A percentile compares a stretch with the other conserved stretches of the same genome.
Conservation (phyloP, 2,113 vertebrate genomes). For the Polypterus bichir region DNA sequence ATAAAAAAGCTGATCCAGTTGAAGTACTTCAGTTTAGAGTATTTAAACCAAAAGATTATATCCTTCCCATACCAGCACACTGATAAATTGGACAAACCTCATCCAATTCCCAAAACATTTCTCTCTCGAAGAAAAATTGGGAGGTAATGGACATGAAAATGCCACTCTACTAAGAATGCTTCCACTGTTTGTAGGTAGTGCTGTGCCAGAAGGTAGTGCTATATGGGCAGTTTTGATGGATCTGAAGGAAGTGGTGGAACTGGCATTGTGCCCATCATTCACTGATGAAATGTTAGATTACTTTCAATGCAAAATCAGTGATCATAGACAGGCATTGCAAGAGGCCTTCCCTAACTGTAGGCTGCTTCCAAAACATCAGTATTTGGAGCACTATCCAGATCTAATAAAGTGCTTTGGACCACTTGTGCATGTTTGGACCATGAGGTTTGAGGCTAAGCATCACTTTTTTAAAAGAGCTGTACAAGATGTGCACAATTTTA, state of each 20-base stretch:
- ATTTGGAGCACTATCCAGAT: background rate
- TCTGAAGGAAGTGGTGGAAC: conserved; percentile 1
- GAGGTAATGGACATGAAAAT: conserved; percentile 14
- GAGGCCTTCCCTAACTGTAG: background rate
- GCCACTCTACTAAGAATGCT: conserved; percentile 8
- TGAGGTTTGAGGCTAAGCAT: background rate
- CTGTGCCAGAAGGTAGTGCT: background rate
- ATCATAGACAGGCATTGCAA: conserved; percentile 1
- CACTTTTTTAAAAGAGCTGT: background rate
- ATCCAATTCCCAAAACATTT: conserved; percentile 2
- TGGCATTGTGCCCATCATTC: conserved; percentile 3
- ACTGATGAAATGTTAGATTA: conserved; percentile 7
- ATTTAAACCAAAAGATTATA: conserved; percentile 1
- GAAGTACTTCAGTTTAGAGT: conserved; percentile 2
- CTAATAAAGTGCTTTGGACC: background rate
- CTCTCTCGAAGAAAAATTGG: background rate
- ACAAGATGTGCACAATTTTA: background rate
- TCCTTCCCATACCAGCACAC: conserved; percentile 4
- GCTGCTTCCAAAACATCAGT: background rate
- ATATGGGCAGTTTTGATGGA: conserved; percentile 9
- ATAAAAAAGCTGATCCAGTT: conserved; percentile 3
- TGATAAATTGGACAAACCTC: conserved; percentile 5
- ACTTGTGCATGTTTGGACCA: background rate
- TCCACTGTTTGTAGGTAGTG: conserved; percentile 7
- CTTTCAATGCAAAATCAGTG: conserved; percentile 6